phyloP scores from a whole-genome alignment of 2,888 invertebrate genomes.

The Diarsia dahlii region DNA sequence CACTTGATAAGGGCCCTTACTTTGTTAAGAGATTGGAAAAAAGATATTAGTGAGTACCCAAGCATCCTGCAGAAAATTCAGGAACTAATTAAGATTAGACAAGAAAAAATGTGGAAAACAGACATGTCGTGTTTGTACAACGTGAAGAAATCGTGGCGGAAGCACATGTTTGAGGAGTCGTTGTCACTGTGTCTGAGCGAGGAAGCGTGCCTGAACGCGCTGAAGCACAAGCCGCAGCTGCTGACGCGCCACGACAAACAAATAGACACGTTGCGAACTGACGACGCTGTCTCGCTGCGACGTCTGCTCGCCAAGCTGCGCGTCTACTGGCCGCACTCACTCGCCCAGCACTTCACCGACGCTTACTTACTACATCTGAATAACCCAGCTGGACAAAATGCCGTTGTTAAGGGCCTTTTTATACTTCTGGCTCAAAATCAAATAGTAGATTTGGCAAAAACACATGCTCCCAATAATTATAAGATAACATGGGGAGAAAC shows the following conservation, averaged over 20 bases:
- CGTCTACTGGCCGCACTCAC: conserved; percentile 77
- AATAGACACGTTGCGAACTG: conserved; percentile 68
- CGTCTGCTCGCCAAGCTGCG: conserved; percentile 77
- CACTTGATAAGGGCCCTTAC: conserved; percentile 67
- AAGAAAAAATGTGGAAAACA: conserved; percentile 66
- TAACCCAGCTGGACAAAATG: conserved; percentile 70
- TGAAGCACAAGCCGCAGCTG: conserved; percentile 80
- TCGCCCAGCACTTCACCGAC: conserved; percentile 72
- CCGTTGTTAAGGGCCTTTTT: conserved; percentile 73
- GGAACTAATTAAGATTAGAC: conserved; percentile 71
- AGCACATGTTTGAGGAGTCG: conserved; percentile 79
- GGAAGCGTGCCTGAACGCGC: conserved; percentile 77
- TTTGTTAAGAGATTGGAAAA: conserved; percentile 77
- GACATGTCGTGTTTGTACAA: conserved; percentile 73
- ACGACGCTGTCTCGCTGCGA: conserved; percentile 69
- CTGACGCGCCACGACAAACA: conserved; percentile 69
- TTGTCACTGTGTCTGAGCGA: conserved; percentile 71
- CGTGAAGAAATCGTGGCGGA: conserved; percentile 78
- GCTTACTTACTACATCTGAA: conserved; percentile 70
- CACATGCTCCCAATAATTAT: conserved; percentile 73
- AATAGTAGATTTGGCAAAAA: conserved; percentile 71
- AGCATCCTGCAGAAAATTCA: conserved; percentile 71
- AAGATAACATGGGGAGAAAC: conserved; percentile 80
- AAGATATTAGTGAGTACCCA: conserved; percentile 72
- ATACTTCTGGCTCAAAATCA: conserved; percentile 71